These are phyloP conservation scores for Proisotoma minuta DNA, from an alignment of 2,888 invertebrate genomes.

Conservation along the genomic window DNA sequence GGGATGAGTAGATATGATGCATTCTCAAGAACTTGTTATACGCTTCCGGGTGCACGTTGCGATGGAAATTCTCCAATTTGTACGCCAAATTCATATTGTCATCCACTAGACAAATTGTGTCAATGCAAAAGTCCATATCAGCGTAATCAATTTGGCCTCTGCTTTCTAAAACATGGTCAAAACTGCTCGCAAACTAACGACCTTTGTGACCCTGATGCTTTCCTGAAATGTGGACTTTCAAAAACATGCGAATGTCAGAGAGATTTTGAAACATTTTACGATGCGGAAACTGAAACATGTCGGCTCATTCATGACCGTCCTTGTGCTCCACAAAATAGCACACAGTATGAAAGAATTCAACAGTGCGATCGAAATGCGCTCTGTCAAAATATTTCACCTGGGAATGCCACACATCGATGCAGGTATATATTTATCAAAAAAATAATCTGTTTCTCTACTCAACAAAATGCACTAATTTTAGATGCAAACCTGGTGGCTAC, in stretches of 20 bases:
- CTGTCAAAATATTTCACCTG: not conserved
- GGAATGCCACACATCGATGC: not conserved
- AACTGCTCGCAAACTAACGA: not conserved
- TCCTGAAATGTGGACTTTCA: not conserved
- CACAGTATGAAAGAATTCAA: not conserved
- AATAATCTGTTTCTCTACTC: too few relatives aligned
- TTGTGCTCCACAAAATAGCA: not conserved
- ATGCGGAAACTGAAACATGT: not conserved
- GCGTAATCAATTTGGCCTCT: not conserved
- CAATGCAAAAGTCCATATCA: not conserved
- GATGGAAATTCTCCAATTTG: not conserved
- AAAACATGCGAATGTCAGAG: not conserved
- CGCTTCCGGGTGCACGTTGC: not conserved
- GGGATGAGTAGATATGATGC: not conserved
- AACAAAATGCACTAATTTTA: too few relatives aligned
- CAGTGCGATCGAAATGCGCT: not conserved
- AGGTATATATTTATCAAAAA: too few relatives aligned
- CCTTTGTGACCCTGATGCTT: not conserved
- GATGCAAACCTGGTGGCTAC: not conserved
- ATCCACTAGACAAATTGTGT: not conserved
- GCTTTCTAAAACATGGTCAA: not conserved
- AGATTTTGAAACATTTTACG: not conserved
- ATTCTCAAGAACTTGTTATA: not conserved
- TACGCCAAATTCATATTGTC: not conserved
- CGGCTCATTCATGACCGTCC: not conserved